Evolutionary conservation across 2,888 invertebrate genomes (phyloP), one percentile per base, ranked within the genome.

Genomic region (Eupithecia subumbrata): DNA sequence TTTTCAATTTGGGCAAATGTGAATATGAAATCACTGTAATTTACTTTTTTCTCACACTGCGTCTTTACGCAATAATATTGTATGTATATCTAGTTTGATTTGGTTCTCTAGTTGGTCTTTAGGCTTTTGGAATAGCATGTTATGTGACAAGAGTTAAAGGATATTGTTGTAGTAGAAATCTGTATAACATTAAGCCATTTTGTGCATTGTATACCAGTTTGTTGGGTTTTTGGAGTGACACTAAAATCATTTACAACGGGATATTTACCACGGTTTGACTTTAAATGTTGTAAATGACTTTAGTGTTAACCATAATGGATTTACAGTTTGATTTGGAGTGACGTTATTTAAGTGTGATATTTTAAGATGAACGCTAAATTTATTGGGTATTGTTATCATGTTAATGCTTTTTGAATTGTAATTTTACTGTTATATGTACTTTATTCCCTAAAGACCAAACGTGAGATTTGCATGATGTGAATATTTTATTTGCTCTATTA

Each of bases 381-480:
- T 95, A 95, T 95, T 95, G 95, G 95, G 95, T 94, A 90, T 90
- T 91, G 87, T 71, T 88, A 79, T 83, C 86, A 84, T 86, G 90
- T 89, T 91, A 89, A 79, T 85, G 84, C 80, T 83, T 83, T 84
- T 82, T 77, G 22, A 60, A 84, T 76, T 85, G 80, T 86, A 84
- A 87, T 72, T 56, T 72, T 87, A 79, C 69, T 82, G 78, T 80
- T 86, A 81, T 88, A 84, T 90, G 82, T 90, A 86, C 80, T 88
- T 88, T 90, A 87, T 91, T 90, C 91, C 93, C 94, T 95, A 94
- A 95, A 95, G 95, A 94, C 94, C 95, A 94, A 94, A 94, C 94
- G 92, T 91, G 92, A 94, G 92, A 93, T 85, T 89, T 93, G 95
- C 95, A 95, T 94, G 94, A 82, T 88, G 82, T 88, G 83, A 81